Conservation (phyloP, 2,797 vertebrate genomes). For the Triplophysa bombifrons region DNA sequence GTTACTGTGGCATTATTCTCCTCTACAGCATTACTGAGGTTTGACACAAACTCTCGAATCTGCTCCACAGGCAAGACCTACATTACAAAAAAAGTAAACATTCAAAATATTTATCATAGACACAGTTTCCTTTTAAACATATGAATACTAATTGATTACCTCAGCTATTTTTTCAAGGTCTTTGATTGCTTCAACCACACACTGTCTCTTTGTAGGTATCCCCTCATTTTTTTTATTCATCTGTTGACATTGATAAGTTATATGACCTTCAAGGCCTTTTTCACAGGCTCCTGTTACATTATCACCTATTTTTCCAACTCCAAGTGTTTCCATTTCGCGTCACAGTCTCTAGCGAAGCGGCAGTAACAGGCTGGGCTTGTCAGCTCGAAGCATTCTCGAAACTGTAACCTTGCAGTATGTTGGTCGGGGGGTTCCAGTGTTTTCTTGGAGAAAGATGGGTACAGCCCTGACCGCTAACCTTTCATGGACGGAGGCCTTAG, state of each 20-base stretch:
- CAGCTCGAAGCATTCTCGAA: no score
- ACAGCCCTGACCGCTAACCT: no score
- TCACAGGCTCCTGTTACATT: conserved; percentile 8
- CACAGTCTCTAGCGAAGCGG: no score
- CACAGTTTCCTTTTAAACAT: background rate
- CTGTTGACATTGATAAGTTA: conserved; percentile 49
- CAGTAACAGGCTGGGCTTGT: conserved; percentile 10
- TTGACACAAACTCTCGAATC: conserved; percentile 59
- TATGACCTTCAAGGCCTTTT: conserved; percentile 45
- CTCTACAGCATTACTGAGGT: conserved; percentile 46
- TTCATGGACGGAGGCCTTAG: no score
- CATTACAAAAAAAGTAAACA: conserved; percentile 53
- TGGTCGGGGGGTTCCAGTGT: no score
- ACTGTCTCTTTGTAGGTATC: conserved; percentile 45
- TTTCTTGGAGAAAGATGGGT: no score
- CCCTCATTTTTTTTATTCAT: conserved; percentile 35
- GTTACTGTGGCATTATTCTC: conserved; percentile 32
- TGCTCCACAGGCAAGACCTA: background rate
- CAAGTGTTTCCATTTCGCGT: conserved; percentile 11
- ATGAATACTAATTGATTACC: background rate
- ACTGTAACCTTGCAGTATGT: no score
- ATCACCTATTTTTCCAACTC: conserved; percentile 50
- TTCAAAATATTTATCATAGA: background rate
- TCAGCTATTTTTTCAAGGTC: background rate
- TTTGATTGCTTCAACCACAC: conserved; percentile 54